phyloP scores from a whole-genome alignment of 2,113 vertebrate genomes.

The Ammodytes dubius region DNA sequence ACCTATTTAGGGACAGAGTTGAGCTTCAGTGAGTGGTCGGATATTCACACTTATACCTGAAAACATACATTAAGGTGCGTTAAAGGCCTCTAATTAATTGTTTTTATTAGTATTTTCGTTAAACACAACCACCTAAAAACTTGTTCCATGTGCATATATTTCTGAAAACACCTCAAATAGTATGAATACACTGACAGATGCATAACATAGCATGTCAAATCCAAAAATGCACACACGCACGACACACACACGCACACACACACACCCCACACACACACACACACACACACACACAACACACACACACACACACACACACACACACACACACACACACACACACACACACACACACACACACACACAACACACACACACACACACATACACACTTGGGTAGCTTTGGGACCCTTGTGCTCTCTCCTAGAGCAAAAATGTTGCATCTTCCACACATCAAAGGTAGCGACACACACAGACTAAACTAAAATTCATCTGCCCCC shows the following conservation, averaged over 20 bases:
- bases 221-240: not conserved
- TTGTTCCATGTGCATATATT: not conserved
- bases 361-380: not conserved
- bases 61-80: not conserved
- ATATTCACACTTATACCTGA: not conserved
- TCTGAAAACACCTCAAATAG: not conserved
- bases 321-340: too few relatives aligned
- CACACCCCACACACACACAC: not conserved
- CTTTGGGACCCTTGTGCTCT: slow-evolving; percentile 36
- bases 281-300: slow-evolving; percentile 19
- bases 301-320: slow-evolving; percentile 2
- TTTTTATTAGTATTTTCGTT: not conserved
- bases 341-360: not conserved
- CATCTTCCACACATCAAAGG: slow-evolving; percentile 59
- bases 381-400: slow-evolving; percentile 16
- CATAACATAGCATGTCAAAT: slow-evolving; percentile 1
- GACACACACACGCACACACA: not conserved
- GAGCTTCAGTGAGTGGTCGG: not conserved
- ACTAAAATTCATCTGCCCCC: slow-evolving; percentile 67
- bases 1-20: not conserved
- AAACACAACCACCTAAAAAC: not conserved
- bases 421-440: slow-evolving; percentile 18
- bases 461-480: slow-evolving; percentile 52
- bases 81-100: not conserved
- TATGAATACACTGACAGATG: not conserved